Evolutionary conservation across 2,797 vertebrate genomes (phyloP).

Genomic region (Xenops minutus): DNA sequence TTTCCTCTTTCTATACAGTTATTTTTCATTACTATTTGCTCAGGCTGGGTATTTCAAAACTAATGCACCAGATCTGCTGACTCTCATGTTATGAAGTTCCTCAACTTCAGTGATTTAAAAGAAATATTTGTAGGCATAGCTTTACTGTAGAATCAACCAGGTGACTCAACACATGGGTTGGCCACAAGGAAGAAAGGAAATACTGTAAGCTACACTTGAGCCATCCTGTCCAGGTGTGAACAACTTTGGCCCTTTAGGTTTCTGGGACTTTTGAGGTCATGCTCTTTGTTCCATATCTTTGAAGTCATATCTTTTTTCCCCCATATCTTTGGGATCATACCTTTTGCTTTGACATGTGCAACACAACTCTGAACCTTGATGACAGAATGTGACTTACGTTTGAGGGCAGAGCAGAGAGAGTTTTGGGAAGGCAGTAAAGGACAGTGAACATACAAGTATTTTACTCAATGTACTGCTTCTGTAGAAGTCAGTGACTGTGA

Average conservation of each 20-base stretch:
- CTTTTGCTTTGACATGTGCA: background rate
- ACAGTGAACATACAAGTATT: background rate
- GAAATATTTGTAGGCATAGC: background rate
- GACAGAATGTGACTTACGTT: background rate
- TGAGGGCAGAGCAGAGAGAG: background rate
- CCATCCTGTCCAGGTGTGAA: background rate
- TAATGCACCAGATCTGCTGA: background rate
- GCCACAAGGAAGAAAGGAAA: background rate
- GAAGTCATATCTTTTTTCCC: background rate
- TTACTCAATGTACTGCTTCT: background rate
- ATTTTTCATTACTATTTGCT: background rate
- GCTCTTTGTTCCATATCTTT: background rate
- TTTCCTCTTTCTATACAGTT: background rate
- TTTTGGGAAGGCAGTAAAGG: background rate
- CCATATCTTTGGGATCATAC: background rate
- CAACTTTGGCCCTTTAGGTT: background rate
- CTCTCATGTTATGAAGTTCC: background rate
- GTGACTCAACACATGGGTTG: background rate
- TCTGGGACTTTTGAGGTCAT: background rate
- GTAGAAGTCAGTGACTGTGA: background rate
- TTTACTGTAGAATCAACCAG: background rate
- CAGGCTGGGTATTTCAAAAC: background rate
- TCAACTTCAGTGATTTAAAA: background rate
- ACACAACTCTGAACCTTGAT: background rate
- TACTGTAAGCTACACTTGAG: background rate